phyloP scores from a whole-genome alignment of 2,113 vertebrate genomes.

The Pluvianellus socialis region DNA sequence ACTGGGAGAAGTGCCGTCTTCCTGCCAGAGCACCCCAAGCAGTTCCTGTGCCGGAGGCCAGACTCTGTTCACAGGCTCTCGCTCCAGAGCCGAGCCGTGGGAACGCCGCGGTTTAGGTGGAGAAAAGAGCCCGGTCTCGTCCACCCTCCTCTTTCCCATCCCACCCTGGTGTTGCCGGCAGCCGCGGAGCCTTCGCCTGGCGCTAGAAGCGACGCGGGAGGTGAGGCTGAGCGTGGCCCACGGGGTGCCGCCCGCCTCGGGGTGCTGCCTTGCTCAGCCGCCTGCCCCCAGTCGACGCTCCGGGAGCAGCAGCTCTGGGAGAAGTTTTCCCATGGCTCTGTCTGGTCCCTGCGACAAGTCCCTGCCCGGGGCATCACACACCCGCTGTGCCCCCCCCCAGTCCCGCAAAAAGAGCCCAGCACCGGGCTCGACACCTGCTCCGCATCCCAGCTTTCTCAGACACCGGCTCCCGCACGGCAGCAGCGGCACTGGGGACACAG shows the following conservation, averaged over 20 bases:
- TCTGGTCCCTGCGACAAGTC: too few relatives aligned
- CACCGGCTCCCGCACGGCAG: neutral
- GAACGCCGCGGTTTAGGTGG: neutral
- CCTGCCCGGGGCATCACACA: neutral
- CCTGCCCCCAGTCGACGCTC: fast-evolving
- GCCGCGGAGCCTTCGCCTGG: fast-evolving
- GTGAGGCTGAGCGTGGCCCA: neutral
- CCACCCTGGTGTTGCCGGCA: fast-evolving
- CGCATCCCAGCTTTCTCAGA: neutral
- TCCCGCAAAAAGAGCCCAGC: neutral
- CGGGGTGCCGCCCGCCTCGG: fast-evolving
- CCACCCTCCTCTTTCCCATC: neutral
- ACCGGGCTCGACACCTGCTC: neutral
- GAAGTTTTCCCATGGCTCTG: neutral
- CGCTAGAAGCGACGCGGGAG: fast-evolving
- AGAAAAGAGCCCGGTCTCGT: fast-evolving
- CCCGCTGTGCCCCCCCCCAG: neutral
- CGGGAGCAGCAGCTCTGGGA: neutral
- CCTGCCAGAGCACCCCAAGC: neutral
- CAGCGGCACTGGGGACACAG: fast-evolving
- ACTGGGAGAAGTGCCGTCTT: neutral
- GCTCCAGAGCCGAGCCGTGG: neutral
- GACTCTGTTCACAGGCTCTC: neutral
- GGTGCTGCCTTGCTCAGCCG: neutral
- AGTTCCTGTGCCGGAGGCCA: neutral